Base-by-base conservation (phyloP, 2,888 invertebrate genomes). In the Meandrusa payeni region DNA sequence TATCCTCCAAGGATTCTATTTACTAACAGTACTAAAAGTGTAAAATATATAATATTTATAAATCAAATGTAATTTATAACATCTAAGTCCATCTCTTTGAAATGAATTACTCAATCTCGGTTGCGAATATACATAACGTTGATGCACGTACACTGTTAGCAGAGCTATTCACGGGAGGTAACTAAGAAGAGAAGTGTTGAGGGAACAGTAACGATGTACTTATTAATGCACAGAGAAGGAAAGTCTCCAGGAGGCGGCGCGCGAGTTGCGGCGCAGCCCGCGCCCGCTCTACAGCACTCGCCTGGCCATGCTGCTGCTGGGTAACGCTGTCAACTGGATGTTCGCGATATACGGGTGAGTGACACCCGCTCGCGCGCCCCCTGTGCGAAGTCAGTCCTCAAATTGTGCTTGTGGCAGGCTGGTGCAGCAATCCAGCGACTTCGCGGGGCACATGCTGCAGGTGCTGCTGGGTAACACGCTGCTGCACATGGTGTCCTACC, bases 381-480 rank as follows among this genome's bases (percentile, higher is more conserved):
- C 12, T 1, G 6, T 27, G 20, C 2, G 13, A 5, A 5, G 20
- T 2, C 23, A 11, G n/a, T n/a, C n/a, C n/a, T n/a, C n/a, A n/a
- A n/a, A n/a, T n/a, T n/a, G n/a, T 9, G 9, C 2, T 26, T 7
- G 7, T 31, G 10, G 13, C 70, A 82, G 92, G 33, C 64, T 93
- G 46, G 76, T 83, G 56, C 77, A 81, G 43, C 91, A 92, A 59
- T 79, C 89, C 46, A 81, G 86, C 54, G 94, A 96, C 81, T 95
- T 97, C 80, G 95, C 95, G 22, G 91, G 93, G 6, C 95, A 94
- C 75, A 87, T 97, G 47, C 88, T 97, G 52, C 87, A 90, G 42
- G 91, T 97, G 59, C 92, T 97, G 69, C 93, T 97, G 87, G 89
- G 92, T 42, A 97, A 97, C 82, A 90, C 96, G 52, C 83, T 96